Conservation (phyloP, 2,888 invertebrate species). For the Pogonocherus hispidulus region DNA sequence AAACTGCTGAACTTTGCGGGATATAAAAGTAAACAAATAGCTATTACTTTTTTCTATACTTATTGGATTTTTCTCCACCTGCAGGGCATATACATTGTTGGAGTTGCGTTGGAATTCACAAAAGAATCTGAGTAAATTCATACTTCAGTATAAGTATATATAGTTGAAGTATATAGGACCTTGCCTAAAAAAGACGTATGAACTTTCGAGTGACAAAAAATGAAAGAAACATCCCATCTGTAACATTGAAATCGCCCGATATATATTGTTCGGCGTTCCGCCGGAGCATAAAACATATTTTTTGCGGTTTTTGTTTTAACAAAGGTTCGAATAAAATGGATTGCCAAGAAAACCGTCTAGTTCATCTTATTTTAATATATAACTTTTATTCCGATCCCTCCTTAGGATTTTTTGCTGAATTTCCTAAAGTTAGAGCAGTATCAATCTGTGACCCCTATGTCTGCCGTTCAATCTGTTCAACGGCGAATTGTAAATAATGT, state of each 20-base stretch:
- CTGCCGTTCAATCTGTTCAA: too few relatives aligned
- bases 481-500: too few relatives aligned
- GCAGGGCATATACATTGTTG: too few relatives aligned
- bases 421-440: too few relatives aligned
- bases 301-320: slow-evolving; percentile 14
- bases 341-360: slow-evolving; percentile 7
- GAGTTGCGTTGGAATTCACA: too few relatives aligned
- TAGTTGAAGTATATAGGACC: too few relatives aligned
- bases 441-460: neutral
- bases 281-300: slow-evolving; percentile 6
- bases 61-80: too few relatives aligned
- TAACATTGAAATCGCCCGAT: neutral
- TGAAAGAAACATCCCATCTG: neutral
- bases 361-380: slow-evolving; percentile 18
- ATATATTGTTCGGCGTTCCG: neutral
- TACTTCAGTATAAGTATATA: too few relatives aligned
- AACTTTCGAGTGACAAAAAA: neutral
- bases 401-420: slow-evolving; percentile 7
- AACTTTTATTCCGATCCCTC: slow-evolving; percentile 9
- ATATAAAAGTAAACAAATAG: too few relatives aligned
- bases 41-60: too few relatives aligned
- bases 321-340: slow-evolving; percentile 3
- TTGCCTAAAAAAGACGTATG: slow-evolving; percentile 5
- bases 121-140: too few relatives aligned
- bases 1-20: too few relatives aligned